These are phyloP conservation scores for Tachina grossa DNA, from an alignment of 2,888 invertebrate species.

Conservation along the genomic window DNA sequence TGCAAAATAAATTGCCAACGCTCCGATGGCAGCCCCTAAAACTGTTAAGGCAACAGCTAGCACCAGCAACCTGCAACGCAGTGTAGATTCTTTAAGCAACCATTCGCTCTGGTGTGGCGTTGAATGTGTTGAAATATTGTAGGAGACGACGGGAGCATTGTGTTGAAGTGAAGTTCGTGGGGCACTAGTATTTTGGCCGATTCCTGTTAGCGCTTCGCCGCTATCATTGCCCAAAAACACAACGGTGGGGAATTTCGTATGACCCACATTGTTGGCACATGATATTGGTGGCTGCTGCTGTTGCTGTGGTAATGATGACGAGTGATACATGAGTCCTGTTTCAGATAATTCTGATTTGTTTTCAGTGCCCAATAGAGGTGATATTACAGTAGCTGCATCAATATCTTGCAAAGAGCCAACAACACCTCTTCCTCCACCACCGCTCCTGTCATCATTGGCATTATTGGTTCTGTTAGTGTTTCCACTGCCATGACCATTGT, in stretches of 20 bases:
- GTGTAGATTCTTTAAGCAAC: slow-evolving; percentile 88
- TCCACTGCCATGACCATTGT: slow-evolving; percentile 61
- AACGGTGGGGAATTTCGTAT: slow-evolving; percentile 80
- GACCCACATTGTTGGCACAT: slow-evolving; percentile 69
- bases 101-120: slow-evolving; percentile 76
- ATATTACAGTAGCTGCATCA: slow-evolving; percentile 75
- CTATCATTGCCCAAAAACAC: slow-evolving; percentile 78
- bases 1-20: slow-evolving; percentile 82
- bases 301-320: slow-evolving; percentile 63
- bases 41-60: slow-evolving; percentile 82
- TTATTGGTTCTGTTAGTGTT: slow-evolving; percentile 44
- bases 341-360: slow-evolving; percentile 58
- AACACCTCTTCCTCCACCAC: neutral
- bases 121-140: slow-evolving; percentile 53
- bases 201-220: slow-evolving; percentile 67
- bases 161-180: slow-evolving; percentile 74
- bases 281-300: slow-evolving; percentile 68
- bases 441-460: slow-evolving; percentile 55
- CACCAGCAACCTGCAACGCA: slow-evolving; percentile 84
- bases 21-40: slow-evolving; percentile 82
- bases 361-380: slow-evolving; percentile 73
- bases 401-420: slow-evolving; percentile 46
- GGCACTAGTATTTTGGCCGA: slow-evolving; percentile 14
- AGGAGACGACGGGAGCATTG: slow-evolving; percentile 66
- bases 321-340: slow-evolving; percentile 59